phyloP scores from a whole-genome alignment of 2,888 invertebrate species.

The Mimumesa dahlbomi region DNA sequence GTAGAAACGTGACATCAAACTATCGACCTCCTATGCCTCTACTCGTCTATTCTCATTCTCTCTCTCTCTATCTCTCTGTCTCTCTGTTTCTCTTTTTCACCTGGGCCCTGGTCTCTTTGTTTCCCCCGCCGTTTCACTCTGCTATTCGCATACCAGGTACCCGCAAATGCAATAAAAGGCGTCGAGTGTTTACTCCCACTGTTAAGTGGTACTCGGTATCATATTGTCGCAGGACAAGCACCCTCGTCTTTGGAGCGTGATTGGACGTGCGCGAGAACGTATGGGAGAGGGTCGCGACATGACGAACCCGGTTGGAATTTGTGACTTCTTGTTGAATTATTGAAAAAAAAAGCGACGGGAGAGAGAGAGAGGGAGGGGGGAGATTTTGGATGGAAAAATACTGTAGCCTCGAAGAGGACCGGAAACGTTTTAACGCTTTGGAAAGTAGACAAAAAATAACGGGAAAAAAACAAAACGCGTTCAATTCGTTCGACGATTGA shows the following conservation, averaged over 20 bases:
- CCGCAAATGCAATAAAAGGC: conserved; percentile 71
- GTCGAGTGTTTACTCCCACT: conserved; percentile 66
- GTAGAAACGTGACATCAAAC: conserved; percentile 57
- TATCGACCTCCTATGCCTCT: conserved; percentile 44
- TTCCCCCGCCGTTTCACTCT: conserved; percentile 20
- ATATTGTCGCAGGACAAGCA: conserved; percentile 67
- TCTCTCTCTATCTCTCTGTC: neutral
- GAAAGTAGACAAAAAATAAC: neutral
- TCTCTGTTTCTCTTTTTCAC: neutral
- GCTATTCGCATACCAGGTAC: conserved; percentile 40
- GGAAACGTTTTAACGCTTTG: too few relatives aligned
- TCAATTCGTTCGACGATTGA: conserved; percentile 1
- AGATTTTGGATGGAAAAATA: conserved; percentile 3
- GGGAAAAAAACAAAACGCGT: neutral
- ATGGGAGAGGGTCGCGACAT: conserved; percentile 7
- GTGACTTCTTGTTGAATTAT: conserved; percentile 11
- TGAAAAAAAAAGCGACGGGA: neutral
- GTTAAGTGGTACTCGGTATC: conserved; percentile 70
- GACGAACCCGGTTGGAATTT: conserved; percentile 4
- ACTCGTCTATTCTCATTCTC: conserved; percentile 1
- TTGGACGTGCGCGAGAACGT: conserved; percentile 33
- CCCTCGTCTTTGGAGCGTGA: conserved; percentile 55
- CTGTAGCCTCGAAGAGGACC: neutral
- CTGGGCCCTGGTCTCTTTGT: conserved; percentile 26
- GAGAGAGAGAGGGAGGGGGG: neutral